These are phyloP conservation scores for Thera britannica DNA, from an alignment of 2,888 invertebrate species.

Conservation along the genomic window DNA sequence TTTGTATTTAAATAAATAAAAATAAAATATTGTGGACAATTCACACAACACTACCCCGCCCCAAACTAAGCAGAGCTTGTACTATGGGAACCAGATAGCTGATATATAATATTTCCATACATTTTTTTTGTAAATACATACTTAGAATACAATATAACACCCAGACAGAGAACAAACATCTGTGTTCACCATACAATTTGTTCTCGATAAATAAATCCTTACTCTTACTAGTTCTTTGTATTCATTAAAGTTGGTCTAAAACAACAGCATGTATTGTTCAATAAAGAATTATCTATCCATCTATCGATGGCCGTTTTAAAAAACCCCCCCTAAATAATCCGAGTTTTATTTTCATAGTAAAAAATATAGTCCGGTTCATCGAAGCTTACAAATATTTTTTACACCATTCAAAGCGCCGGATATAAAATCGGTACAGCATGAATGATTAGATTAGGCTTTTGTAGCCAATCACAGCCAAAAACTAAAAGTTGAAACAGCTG, in stretches of 20 bases:
- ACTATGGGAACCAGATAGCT: too few relatives aligned
- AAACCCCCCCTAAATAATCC: neutral
- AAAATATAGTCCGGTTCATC: slow-evolving; percentile 15
- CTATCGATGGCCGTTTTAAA: neutral
- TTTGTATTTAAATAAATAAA: too few relatives aligned
- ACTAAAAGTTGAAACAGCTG: slow-evolving; percentile 8
- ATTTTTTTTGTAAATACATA: too few relatives aligned
- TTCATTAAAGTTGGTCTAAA: neutral
- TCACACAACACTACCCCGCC: too few relatives aligned
- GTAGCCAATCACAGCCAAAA: slow-evolving; percentile 11
- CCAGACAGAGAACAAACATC: too few relatives aligned
- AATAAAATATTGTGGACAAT: too few relatives aligned
- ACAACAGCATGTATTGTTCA: neutral
- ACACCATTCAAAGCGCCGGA: slow-evolving; percentile 10
- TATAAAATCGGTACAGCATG: slow-evolving; percentile 22
- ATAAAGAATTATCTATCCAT: neutral
- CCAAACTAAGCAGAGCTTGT: too few relatives aligned
- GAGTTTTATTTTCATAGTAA: slow-evolving; percentile 4
- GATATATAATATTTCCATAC: too few relatives aligned
- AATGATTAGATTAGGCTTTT: slow-evolving; percentile 29
- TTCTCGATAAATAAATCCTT: too few relatives aligned
- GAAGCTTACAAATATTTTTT: slow-evolving; percentile 17
- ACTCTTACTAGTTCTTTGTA: too few relatives aligned
- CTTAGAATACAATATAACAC: too few relatives aligned
- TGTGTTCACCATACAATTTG: too few relatives aligned